Base-by-base conservation (phyloP, 1,140 invertebrate species). In the Drosophila oshimai region DNA sequence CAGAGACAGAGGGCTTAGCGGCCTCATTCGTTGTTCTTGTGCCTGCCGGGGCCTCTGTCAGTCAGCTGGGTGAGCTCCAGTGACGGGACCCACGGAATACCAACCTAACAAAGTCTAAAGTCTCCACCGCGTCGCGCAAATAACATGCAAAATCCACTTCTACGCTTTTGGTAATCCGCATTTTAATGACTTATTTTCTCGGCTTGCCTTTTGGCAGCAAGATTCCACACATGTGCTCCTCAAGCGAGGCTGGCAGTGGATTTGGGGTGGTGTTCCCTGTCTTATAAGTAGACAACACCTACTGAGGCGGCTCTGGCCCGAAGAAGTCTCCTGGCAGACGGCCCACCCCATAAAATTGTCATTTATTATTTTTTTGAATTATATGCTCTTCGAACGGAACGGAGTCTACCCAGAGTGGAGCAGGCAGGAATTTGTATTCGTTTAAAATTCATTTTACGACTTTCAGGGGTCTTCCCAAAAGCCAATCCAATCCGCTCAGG, bases 171-270 rank as follows among this genome's bases (percentile, higher is more conserved):
- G 80, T 86, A 84, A 84, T 84, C 80, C 80, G 80, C 80, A 86
- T 86, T 84, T 84, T 84, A 84, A 84, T 84, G 80, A 84, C 80
- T 84, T 84, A 84, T 84, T 84, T 86, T 87, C 80, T 86, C 55
- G 65, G 57, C 53, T 83, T 71, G 80, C 79, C 79, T 74, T 79
- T 79, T 83, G 79, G 62, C 79, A 74, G 67, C 51, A 36, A 55
- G 42, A 60, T 45, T 55, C 33, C 74, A 51, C 69, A 79, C 72
- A 78, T 86, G 75, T 41, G 54, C 60, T 15, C 20, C n/a, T n/a
- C n/a, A n/a, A n/a, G n/a, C n/a, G 17, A 28, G 7, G 15, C 41
- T 41, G 34, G 41, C 10, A 33, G 33, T 55, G 39, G 41, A 29
- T 57, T 64, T 61, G 51, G 53, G 65, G 41, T 53, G 61, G 68